Evolutionary conservation across 2,797 vertebrate genomes (phyloP), one percentile per base, ranked within the genome.

Genomic region (Diplodus puntazzo): DNA sequence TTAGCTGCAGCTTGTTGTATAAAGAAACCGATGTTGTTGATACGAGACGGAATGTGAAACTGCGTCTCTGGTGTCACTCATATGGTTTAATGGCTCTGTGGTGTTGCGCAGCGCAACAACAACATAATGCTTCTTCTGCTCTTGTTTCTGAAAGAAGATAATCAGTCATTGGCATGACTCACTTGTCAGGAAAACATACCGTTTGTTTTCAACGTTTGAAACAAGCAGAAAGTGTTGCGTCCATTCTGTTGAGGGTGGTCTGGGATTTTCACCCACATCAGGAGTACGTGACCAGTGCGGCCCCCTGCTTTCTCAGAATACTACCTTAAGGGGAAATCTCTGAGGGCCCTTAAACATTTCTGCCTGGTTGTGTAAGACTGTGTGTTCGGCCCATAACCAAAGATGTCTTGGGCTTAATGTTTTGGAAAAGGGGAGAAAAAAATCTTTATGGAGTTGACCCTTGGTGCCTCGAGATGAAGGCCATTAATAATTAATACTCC

Each of bases 321-420:
- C 79, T 78, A 86, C 88, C 85, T 84, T 73, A 77, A 80, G 76
- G 87, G 67, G 70, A 80, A 92, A 75, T 90, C 94, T 93, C 93
- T 72, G 62, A 82, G 87, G 95, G 23, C 79, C 84, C 78, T 75
- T 93, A 89, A 93, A 92, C 85, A 90, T 94, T 93, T 94, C 88
- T 93, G 80, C 88, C 84, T 91, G 88, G 81, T 92, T 94, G 84
- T 93, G 87, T 91, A 89, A 92, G 81, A 84, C 73, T 90, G 85
- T 77, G 78, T 88, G 85, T 92, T 90, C 80, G 48, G 73, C 73
- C 70, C 75, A 79, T 81, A 87, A 91, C 88, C 88, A 88, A 94
- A 89, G 86, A 95, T 93, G 90, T 92, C 92, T 92, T 66, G 59
- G 84, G 84, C 82, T 94, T 92, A 93, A 94, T 92, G 94, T 93